Evolutionary conservation across 2,888 invertebrate species (phyloP), one percentile per base, ranked within the genome.

Genomic region (Odontothrips loti): DNA sequence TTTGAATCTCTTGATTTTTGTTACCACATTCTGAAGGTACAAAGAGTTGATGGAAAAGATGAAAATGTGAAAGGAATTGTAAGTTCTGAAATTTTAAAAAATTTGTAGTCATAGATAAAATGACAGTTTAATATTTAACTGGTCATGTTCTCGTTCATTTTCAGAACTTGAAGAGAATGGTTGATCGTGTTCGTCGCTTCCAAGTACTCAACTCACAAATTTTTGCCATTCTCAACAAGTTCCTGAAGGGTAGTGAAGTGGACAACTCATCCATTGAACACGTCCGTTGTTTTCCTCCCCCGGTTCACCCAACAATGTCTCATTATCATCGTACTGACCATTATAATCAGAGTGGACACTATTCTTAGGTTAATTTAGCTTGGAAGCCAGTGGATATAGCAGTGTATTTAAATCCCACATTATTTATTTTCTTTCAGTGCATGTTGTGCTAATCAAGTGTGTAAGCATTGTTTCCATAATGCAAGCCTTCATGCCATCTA

Each of bases 121-220:
- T 29, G 2, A 51, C n/a, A n/a, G 9, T n/a, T n/a, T 80, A n/a
- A n/a, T n/a, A 23, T n/a, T 48, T 51, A 23, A 23, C 20, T 80
- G 20, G 51, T 63, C 20, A n/a, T n/a, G 79, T 34, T 75, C 20
- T 58, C 1, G 43, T 84, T 85, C 85, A 84, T 84, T 88, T 86
- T 85, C 87, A 98, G 97, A 95, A 94, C 84, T 89, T 99, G 84
- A 97, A 98, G 86, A 92, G 96, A 82, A 98, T 99, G 98, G 97
- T 98, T 83, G 99, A 99, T 88, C 92, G 99, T 83, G 97, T 99
- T 85, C 91, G 99, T 79, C 93, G 98, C 82, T 99, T 99, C 89
- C 99, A 99, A 89, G 97, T 99, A 83, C 90, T 99, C 82, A 99
- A 99, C 90, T 97, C 97, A 17, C 99, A 99, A 90, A 97, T 98